Base-by-base conservation (phyloP, 1,140 invertebrate genomes). In the Lordiphosa collinella region DNA sequence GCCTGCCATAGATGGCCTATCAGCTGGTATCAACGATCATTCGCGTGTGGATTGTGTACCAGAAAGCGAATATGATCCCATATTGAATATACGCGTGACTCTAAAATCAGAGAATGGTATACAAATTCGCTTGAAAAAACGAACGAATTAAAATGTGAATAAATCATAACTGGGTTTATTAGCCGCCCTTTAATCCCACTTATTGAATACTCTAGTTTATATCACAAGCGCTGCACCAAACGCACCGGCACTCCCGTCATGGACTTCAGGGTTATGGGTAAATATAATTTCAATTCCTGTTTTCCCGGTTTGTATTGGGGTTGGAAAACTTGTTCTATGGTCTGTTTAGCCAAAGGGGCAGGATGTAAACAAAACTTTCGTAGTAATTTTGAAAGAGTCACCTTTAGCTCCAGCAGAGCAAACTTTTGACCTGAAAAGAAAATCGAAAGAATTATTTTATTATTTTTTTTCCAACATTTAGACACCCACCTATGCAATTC, bases 341-440 rank as follows among this genome's bases (percentile, higher is more conserved):
- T 63, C 44, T 47, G 65, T 34, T 50, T 57, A 32, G 60, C 34
- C 40, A 63, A 35, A 0, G 65, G 64, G 2, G 65, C 55, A 1
- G 76, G 69, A 11, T 64, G 11, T 3, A 88, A n/a, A 14, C 65
- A 56, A 47, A 76, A 88, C 4, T 76, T 75, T 40, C 80, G 68
- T 11, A 90, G 25, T 16, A 90, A 52, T 47, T 89, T 90, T 2
- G 89, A 86, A 4, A 90, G 41, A 0, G 67, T 78, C 0, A 87
- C 73, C 74, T 91, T 91, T 25, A 90, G 65, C 75, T 90, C 79
- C 75, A 90, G 62, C 54, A 91, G 59, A 1, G 90, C 90, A 59
- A 90, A 91, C 68, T 90, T 90, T 70, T 91, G 89, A 36, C 90
- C 90, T 90, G 55, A 76, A 80, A 34, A 12, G 35, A 34, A 4